Evolutionary conservation across 2,113 vertebrate genomes (phyloP).

Genomic region (Amia ocellicauda): DNA sequence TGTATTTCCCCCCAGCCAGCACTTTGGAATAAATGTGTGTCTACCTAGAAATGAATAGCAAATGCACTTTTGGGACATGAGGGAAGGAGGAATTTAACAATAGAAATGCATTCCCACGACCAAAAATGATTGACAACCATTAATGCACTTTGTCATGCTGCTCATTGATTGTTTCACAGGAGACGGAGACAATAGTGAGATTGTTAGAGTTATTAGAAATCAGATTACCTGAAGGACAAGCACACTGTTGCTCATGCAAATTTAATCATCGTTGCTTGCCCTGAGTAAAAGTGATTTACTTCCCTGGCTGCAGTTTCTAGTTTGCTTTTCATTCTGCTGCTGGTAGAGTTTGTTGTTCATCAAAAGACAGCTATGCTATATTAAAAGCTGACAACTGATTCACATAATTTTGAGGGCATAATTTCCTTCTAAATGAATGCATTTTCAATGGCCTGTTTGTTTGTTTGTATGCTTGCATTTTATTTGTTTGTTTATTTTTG

Average conservation of each 20-base stretch:
- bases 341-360: neutral
- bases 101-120: too few relatives aligned
- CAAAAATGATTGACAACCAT: neutral
- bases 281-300: neutral
- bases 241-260: neutral
- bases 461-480: neutral
- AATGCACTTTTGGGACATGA: too few relatives aligned
- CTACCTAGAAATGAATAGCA: too few relatives aligned
- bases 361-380: neutral
- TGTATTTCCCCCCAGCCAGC: too few relatives aligned
- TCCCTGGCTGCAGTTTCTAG: neutral
- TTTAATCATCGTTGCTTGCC: constrained; percentile 4
- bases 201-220: neutral
- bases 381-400: neutral
- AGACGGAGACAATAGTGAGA: neutral
- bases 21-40: too few relatives aligned
- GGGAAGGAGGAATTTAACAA: too few relatives aligned
- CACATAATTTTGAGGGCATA: neutral
- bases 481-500: neutral
- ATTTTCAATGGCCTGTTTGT: neutral
- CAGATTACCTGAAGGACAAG: constrained; percentile 8
- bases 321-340: neutral
- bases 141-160: neutral
- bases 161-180: neutral
- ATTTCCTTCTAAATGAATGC: neutral